Evolutionary conservation across 2,113 vertebrate genomes (phyloP), one percentile per base, ranked within the genome.

Genomic region (Ciconia stormi): DNA sequence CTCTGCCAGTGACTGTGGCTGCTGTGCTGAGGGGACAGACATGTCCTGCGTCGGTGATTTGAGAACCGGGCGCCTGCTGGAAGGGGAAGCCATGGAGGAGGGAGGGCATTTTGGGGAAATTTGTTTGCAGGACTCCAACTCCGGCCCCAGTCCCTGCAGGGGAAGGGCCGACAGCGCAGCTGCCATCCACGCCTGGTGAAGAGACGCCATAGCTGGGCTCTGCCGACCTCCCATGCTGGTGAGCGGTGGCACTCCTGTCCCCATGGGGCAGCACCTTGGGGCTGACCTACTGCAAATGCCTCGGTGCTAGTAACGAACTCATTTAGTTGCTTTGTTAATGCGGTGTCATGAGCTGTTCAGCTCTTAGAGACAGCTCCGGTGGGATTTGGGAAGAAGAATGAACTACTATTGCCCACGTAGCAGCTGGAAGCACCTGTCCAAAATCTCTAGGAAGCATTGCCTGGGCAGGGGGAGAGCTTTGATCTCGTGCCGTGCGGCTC

Each of bases 171-270:
- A 23, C 12, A 13, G 78, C 3, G 3, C 71, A 32, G 72, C 47
- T 4, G 2, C 55, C 55, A 20, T 20, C n/a, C 12, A 0, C 1
- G 2, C 47, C 17, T 16, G 29, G 21, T 0, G 2, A 38, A 29
- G 47, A 26, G 40, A 21, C 1, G 7, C 13, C 2, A 2, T 5
- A 6, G 44, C 59, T 0, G 1, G 27, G 21, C 16, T 44, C 32
- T 40, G n/a, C 42, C 1, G 5, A 10, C 16, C 17, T 50, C 34
- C 65, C 2, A 0, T 14, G 20, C 40, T 34, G 69, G 67, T 46
- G 85, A 40, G 61, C 12, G 0, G 82, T 71, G 77, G 19, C 56
- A 26, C 23, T 56, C 16, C n/a, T n/a, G 36, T 72, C 69, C 58
- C 73, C 66, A 4, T 0, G 1, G 46, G 61, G 53, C 66, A 70